phyloP scores from a whole-genome alignment of 2,113 vertebrate genomes.

The Thermophis baileyi region DNA sequence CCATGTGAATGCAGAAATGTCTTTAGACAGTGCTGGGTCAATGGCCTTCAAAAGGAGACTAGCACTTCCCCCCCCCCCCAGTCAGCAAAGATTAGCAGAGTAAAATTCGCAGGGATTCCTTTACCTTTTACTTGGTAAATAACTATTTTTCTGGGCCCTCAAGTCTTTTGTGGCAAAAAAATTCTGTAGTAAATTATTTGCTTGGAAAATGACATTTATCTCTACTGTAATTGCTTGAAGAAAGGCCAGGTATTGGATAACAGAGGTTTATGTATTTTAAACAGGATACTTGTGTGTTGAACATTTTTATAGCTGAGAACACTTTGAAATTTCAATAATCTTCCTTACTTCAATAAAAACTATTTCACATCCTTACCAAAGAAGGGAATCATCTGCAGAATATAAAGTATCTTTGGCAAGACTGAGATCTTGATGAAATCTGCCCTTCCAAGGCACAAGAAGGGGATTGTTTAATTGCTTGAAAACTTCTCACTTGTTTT shows the following conservation, averaged over 20 bases:
- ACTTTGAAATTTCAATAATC: conserved; percentile 15
- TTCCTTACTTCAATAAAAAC: conserved; percentile 34
- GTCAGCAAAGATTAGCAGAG: neutral
- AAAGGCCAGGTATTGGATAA: neutral
- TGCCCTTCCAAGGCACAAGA: conserved; percentile 31
- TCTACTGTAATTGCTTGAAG: neutral
- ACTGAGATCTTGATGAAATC: conserved; percentile 22
- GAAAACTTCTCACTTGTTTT: conserved; percentile 38
- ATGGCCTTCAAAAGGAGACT: neutral
- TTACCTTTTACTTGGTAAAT: neutral
- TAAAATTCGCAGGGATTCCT: neutral
- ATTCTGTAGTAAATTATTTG: neutral
- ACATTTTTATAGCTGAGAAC: conserved; percentile 15
- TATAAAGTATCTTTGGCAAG: conserved; percentile 38
- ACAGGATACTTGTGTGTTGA: neutral
- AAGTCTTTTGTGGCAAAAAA: neutral
- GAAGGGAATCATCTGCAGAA: conserved; percentile 57
- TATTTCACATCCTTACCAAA: conserved; percentile 26
- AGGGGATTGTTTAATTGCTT: conserved; percentile 32
- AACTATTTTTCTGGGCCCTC: neutral
- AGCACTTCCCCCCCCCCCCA: neutral
- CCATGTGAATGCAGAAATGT: neutral
- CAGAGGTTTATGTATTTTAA: neutral
- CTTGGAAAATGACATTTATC: neutral
- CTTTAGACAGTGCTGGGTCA: neutral